Evolutionary conservation across 2,113 vertebrate genomes (phyloP).

Genomic region (Chloebia gouldiae): DNA sequence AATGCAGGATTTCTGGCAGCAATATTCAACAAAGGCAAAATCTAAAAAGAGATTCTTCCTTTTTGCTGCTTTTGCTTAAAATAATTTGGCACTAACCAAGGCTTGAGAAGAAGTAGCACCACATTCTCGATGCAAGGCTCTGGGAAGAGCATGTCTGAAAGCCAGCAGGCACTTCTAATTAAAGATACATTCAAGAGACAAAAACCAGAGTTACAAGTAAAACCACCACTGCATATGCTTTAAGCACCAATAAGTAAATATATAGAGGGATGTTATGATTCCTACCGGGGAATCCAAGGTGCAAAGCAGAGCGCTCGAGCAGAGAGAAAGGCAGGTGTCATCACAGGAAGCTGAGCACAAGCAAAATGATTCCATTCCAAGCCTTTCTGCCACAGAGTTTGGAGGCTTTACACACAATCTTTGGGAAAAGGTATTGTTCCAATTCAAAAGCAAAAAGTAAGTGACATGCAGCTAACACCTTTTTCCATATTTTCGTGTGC

Average conservation of each 20-base stretch:
- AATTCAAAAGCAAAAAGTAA: slow-evolving; percentile 18
- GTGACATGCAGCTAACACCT: background rate
- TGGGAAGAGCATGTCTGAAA: background rate
- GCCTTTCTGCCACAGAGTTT: slow-evolving; percentile 9
- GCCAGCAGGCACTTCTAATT: slow-evolving; percentile 47
- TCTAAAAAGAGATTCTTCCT: background rate
- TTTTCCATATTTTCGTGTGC: background rate
- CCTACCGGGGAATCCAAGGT: background rate
- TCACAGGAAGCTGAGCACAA: background rate
- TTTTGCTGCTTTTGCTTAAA: slow-evolving; percentile 10
- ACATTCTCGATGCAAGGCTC: slow-evolving; percentile 3
- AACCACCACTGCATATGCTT: background rate
- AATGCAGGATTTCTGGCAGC: slow-evolving; percentile 1
- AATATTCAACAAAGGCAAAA: background rate
- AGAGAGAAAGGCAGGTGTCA: slow-evolving; percentile 3
- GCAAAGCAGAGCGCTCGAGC: slow-evolving; percentile 34
- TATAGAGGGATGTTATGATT: background rate
- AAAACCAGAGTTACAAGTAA: background rate
- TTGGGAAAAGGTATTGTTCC: background rate
- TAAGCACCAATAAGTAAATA: slow-evolving; percentile 8
- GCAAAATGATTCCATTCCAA: slow-evolving; percentile 8
- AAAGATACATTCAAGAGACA: background rate
- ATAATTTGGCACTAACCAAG: slow-evolving; percentile 21
- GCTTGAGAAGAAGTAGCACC: slow-evolving; percentile 25
- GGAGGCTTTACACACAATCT: background rate